phyloP scores from a whole-genome alignment of 2,888 invertebrate genomes.

The Macrophya alboannulata region DNA sequence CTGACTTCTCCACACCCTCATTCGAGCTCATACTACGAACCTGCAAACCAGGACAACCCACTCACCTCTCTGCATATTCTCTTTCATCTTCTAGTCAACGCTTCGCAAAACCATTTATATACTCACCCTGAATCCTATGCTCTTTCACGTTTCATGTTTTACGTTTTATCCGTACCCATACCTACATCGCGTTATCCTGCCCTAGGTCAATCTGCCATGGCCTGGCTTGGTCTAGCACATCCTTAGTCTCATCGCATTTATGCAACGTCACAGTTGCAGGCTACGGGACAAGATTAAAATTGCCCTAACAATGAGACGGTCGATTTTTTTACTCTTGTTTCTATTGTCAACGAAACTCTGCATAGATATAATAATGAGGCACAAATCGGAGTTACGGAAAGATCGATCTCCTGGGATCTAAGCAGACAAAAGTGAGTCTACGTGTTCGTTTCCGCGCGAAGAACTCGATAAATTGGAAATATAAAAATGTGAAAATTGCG shows the following conservation, averaged over 20 bases:
- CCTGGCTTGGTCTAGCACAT: background rate
- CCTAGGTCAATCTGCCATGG: background rate
- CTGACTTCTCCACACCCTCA: constrained; percentile 3
- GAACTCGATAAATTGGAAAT: background rate
- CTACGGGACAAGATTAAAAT: constrained; percentile 23
- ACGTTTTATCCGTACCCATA: constrained; percentile 43
- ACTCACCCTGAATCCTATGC: constrained; percentile 21
- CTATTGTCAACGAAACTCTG: too few species aligned
- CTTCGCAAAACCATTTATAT: constrained; percentile 53
- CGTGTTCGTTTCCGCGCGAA: background rate
- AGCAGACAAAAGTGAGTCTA: background rate
- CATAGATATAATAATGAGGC: too few species aligned
- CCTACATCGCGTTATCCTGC: constrained; percentile 25
- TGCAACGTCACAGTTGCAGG: background rate
- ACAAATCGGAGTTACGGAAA: background rate
- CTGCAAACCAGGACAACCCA: constrained; percentile 31
- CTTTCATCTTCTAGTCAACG: constrained; percentile 28
- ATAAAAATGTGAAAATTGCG: background rate
- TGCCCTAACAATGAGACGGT: background rate
- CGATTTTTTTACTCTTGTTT: background rate
- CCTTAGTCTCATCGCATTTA: background rate
- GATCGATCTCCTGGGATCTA: background rate
- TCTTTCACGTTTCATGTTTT: constrained; percentile 13
- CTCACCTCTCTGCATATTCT: constrained; percentile 39
- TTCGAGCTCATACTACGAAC: background rate